Evolutionary conservation across 92 coral and sea anemone genomes (phyloP).

Genomic region (Porites evermanni): DNA sequence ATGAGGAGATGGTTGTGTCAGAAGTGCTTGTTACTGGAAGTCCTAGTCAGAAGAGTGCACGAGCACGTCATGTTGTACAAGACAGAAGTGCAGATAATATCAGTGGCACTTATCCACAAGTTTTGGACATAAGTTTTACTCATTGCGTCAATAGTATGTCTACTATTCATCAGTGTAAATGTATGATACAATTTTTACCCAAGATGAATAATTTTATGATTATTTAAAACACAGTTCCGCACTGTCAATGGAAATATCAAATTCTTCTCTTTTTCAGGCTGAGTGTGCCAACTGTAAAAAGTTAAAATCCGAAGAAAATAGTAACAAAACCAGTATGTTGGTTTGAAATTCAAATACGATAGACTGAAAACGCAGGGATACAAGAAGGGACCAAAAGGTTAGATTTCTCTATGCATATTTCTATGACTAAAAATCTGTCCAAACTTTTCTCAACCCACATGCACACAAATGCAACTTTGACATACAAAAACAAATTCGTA

Average conservation of each 20-base stretch:
- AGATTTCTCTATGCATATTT: background rate
- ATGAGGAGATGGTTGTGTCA: background rate
- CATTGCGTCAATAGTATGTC: background rate
- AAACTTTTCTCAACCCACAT: background rate
- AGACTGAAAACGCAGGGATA: constrained; percentile 1
- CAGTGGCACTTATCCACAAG: background rate
- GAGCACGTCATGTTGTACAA: background rate
- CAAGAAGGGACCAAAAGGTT: background rate
- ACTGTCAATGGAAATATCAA: no score
- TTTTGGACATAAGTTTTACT: background rate
- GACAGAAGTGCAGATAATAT: background rate
- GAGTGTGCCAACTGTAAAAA: constrained; percentile 4
- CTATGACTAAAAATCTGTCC: background rate
- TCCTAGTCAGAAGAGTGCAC: background rate
- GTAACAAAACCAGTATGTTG: background rate
- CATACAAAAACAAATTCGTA: background rate
- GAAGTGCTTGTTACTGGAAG: background rate
- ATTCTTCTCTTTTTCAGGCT: background rate
- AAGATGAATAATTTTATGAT: background rate
- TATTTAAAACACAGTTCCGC: no score
- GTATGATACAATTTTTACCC: background rate
- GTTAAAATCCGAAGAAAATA: background rate
- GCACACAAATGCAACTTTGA: background rate
- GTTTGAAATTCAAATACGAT: background rate
- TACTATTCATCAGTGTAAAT: background rate